A percentile compares a stretch with the other conserved stretches of the same genome.
phyloP scores from a whole-genome alignment of 2,888 invertebrate species.

The Notodromas monacha region DNA sequence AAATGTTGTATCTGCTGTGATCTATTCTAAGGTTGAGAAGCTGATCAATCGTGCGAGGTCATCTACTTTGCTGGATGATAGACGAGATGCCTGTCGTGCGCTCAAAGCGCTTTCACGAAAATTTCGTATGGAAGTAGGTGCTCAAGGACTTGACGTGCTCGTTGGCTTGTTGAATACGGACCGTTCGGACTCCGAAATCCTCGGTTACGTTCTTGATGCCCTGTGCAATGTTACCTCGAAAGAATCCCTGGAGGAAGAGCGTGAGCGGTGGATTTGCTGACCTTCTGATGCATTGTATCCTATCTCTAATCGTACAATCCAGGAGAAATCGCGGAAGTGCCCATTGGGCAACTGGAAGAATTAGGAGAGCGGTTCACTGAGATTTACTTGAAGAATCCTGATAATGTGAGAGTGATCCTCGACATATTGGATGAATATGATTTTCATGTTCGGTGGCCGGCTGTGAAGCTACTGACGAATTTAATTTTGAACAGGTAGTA shows the following conservation, averaged over 20 bases:
- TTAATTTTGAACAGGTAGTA: constrained; percentile 34
- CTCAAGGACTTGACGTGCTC: constrained; percentile 45
- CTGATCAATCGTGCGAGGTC: constrained; percentile 69
- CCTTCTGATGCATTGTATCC: neutral
- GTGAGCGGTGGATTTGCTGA: constrained; percentile 12
- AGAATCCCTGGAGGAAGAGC: constrained; percentile 46
- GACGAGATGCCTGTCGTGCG: constrained; percentile 80
- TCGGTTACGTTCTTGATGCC: constrained; percentile 65
- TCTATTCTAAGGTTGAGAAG: constrained; percentile 69
- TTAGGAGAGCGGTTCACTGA: constrained; percentile 78
- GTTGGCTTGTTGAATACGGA: constrained; percentile 45
- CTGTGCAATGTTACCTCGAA: constrained; percentile 60
- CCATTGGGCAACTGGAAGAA: neutral
- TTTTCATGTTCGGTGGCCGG: constrained; percentile 62
- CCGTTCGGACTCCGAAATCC: constrained; percentile 57
- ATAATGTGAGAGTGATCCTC: constrained; percentile 46
- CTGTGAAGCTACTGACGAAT: constrained; percentile 58
- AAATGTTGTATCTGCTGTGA: too few relatives aligned
- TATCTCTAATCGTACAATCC: neutral
- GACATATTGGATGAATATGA: constrained; percentile 74
- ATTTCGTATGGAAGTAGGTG: constrained; percentile 81
- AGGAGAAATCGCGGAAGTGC: neutral
- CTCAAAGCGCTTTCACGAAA: constrained; percentile 63
- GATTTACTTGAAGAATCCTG: constrained; percentile 66
- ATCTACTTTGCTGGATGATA: constrained; percentile 69